Evolutionary conservation across 2,888 invertebrate genomes (phyloP), one percentile per base, ranked within the genome.

Genomic region (Incurvaria masculella): DNA sequence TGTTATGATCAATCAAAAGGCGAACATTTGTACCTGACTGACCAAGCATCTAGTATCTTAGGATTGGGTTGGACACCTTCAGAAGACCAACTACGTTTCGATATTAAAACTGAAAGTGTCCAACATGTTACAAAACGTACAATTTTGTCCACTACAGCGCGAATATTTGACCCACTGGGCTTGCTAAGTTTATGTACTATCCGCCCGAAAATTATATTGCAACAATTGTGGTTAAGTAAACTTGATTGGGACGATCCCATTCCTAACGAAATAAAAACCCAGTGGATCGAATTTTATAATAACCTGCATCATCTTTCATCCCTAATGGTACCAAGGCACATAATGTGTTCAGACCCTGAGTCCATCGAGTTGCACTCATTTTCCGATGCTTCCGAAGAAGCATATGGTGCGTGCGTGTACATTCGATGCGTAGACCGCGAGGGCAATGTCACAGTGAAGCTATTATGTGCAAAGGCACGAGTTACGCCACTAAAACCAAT

Each of bases 401-500:
- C 56, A 10, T 56, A 54, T 42, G 56, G 55, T 17, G 53, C 55
- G 2, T 55, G 55, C n/a, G 53, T 53, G 2, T 60, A 58, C 46
- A 19, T 60, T 16, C 50, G 55, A 1, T 50, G 50, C 4, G 6
- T 26, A 10, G 26, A 44, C n/a, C 33, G 18, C 18, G 19, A 49
- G 20, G 47, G 21, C 4, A 48, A 18, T 14, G 23, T 56, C 3
- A 44, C 33, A 5, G 47, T 55, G 2, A 47, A 49, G 2, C 49
- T 61, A n/a, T 44, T 61, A 17, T 54, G 50, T 41, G 50, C 58
- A 1, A 62, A 61, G 44, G 45, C 55, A 17, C 54, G 53, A 20
- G 55, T 60, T 2, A 57, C 60, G 1, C 56, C 59, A 0, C 5
- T 54, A 1, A 57, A 57, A 44, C 46, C 56, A 2, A 47, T 49